Evolutionary conservation across 2,797 vertebrate species (phyloP), one percentile per base, ranked within the genome.

Genomic region (Macropus fuliginosus): DNA sequence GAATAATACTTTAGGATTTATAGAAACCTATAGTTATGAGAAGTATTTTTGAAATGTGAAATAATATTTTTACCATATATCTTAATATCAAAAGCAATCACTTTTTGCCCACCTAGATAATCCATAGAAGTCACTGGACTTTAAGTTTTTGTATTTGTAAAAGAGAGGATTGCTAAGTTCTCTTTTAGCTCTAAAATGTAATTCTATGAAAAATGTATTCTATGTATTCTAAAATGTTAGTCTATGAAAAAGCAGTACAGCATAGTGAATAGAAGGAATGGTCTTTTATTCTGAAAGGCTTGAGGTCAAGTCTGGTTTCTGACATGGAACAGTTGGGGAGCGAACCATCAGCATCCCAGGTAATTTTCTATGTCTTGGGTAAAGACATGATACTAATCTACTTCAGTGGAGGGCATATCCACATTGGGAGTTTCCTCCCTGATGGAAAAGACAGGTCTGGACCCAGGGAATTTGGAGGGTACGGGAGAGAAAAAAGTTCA

Each of bases 11-110:
- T 94, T 89, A 55, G 54, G 40, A 91, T 94, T 91, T 93, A 95
- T 92, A 93, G 57, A 94, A 50, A 52, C 91, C 57, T 92, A 52
- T n/a, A 95, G 34, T 94, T 96, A 91, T 28, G 94, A 40, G 50
- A 94, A 95, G 12, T 24, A 81, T 46, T 91, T 91, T 54, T 56
- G 55, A 96, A 91, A 91, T 90, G 5, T 66, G 62, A 96, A 97
- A 97, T 27, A 91, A 57, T 96, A 91, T 96, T 93, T 46, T 29
- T 95, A 57, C 54, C 55, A 92, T n/a, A 92, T 91, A 62, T 55
- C 29, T 74, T 91, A 92, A 92, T 87, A 50, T 27, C 24, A 87
- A 50, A 56, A 87, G 18, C 31, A 40, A 55, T 55, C 92, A 87
- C 56, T 91, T 96, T 90, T 90, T 89, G 13, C 40, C 91, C 95